These are phyloP conservation scores for Aethes cnicana DNA, from an alignment of 2,888 invertebrate species.

Conservation along the genomic window DNA sequence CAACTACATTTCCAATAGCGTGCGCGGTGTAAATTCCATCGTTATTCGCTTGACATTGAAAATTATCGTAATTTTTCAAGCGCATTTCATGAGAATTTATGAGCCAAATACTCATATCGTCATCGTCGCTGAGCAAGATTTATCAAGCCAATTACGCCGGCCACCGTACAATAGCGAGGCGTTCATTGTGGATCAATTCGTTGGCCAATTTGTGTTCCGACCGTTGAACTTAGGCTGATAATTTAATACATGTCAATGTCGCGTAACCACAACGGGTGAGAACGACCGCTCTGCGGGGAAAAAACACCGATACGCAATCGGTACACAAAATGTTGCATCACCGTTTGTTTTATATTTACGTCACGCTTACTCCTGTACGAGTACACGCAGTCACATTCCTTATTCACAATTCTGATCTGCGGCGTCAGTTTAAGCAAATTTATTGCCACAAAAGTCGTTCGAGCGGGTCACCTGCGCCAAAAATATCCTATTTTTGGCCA, in stretches of 20 bases:
- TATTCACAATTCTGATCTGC: slow-evolving; percentile 1
- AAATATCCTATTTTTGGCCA: slow-evolving; percentile 4
- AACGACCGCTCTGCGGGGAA: no score
- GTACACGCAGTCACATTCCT: neutral
- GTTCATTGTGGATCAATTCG: slow-evolving; percentile 15
- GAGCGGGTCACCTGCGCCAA: neutral
- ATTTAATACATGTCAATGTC: no score
- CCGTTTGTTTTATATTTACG: no score
- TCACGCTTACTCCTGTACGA: neutral
- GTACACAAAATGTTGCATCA: neutral
- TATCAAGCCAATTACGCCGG: slow-evolving; percentile 14
- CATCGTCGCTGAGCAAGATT: slow-evolving; percentile 10
- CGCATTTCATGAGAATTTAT: neutral
- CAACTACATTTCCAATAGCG: no score
- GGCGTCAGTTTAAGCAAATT: neutral
- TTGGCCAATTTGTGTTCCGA: slow-evolving; percentile 6
- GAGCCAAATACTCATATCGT: neutral
- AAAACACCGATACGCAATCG: no score
- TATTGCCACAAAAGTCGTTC: neutral
- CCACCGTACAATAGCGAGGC: neutral
- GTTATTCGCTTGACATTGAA: no score
- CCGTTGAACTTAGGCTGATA: slow-evolving; percentile 11
- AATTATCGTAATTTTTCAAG: no score
- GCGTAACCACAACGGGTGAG: no score
- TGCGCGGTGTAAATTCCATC: no score